Percentiles rank a stretch among this genome's conserved stretches.
These are phyloP conservation scores for Aegotheles bennettii DNA, from an alignment of 2,113 vertebrate genomes.

Conservation along the genomic window DNA sequence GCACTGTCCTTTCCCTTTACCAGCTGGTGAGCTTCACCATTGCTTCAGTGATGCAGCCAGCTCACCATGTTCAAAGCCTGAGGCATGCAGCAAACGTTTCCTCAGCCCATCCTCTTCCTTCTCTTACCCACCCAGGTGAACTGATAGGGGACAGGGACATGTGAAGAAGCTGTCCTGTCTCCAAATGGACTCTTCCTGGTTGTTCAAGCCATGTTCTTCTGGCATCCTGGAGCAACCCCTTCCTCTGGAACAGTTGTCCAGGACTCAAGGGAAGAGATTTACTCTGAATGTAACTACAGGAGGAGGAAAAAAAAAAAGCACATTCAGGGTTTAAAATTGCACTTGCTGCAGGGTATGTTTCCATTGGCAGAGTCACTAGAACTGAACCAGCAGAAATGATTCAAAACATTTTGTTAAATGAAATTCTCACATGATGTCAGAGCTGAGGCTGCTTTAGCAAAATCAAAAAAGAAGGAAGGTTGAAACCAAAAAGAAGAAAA, in stretches of 20 bases:
- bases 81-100: background rate
- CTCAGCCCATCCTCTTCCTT: background rate
- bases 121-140: background rate
- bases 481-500: background rate
- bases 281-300: background rate
- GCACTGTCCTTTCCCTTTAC: background rate
- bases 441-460: constrained; percentile 9
- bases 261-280: background rate
- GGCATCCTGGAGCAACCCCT: background rate
- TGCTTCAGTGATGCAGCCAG: background rate
- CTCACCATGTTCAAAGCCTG: rapidly evolving
- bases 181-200: background rate
- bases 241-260: background rate
- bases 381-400: background rate
- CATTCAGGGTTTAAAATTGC: constrained; percentile 14
- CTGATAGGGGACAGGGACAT: background rate
- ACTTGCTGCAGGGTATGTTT: constrained; percentile 49
- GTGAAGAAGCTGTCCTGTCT: background rate
- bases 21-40: background rate
- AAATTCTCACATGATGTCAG: constrained; percentile 51
- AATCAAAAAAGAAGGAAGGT: background rate
- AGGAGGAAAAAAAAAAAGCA: background rate
- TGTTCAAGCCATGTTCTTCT: background rate
- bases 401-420: constrained; percentile 45
- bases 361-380: background rate